These are phyloP conservation scores for Aurelia coerulea DNA, from an alignment of 30 jellyfish, hydroid and myxozoan genomes.

Conservation along the genomic window DNA sequence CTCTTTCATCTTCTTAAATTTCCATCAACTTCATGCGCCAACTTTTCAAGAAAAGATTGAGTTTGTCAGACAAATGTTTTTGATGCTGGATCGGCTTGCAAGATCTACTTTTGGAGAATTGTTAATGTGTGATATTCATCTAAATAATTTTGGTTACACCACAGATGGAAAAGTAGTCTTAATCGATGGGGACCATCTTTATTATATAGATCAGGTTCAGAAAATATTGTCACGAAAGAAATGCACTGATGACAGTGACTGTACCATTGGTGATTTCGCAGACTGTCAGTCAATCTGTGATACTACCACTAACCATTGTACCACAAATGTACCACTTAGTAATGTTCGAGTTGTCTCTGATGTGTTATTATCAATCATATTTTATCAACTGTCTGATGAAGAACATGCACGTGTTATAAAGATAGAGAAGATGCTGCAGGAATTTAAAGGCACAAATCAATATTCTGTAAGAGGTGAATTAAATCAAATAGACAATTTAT, in stretches of 20 bases:
- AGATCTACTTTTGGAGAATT: neutral
- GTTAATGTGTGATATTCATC: constrained; percentile 41
- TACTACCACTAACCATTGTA: neutral
- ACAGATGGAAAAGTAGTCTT: neutral
- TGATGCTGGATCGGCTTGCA: constrained; percentile 18
- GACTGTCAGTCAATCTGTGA: constrained; percentile 30
- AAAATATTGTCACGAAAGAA: neutral
- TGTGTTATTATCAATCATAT: neutral
- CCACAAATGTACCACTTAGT: neutral
- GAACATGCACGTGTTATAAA: neutral
- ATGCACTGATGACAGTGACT: constrained; percentile 18
- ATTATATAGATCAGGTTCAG: neutral
- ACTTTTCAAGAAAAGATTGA: constrained; percentile 25
- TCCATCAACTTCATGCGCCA: neutral
- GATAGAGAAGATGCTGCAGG: neutral
- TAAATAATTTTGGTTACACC: constrained; percentile 30
- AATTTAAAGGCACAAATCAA: neutral
- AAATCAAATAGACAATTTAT: neutral
- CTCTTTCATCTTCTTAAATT: neutral
- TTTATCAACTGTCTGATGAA: constrained; percentile 6
- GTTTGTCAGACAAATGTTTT: constrained; percentile 11
- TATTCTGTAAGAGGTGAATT: neutral
- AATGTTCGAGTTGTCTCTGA: constrained; percentile 15
- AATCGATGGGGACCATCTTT: constrained; percentile 51
- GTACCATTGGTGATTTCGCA: constrained; percentile 32